Conservation (phyloP, 2,113 vertebrate species). For the Alligator mississippiensis region DNA sequence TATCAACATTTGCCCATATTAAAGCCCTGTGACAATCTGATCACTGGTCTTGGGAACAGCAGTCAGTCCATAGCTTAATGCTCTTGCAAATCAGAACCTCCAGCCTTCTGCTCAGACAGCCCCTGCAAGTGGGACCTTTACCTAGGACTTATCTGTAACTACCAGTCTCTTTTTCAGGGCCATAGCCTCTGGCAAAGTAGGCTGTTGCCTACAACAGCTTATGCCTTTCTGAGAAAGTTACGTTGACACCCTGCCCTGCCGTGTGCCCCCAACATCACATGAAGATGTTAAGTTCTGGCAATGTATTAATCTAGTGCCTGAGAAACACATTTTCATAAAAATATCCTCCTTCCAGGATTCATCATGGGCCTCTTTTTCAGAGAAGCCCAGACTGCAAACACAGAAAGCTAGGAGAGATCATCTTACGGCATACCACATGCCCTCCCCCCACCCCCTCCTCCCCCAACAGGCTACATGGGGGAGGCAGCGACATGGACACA, state of each 20-base stretch:
- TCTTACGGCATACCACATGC: background rate
- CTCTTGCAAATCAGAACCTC: background rate
- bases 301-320: background rate
- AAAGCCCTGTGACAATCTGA: background rate
- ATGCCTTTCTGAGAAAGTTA: no score
- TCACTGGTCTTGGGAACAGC: background rate
- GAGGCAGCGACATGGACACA: no score
- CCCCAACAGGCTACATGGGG: no score
- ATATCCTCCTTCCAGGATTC: background rate
- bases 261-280: no score
- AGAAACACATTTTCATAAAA: background rate
- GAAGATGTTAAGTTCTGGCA: background rate
- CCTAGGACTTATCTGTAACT: background rate
- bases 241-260: no score
- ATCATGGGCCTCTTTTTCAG: background rate
- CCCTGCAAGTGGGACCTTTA: background rate
- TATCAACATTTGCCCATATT: background rate
- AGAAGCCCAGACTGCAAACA: background rate
- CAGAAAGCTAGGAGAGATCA: background rate
- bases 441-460: no score
- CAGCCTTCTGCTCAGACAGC: background rate
- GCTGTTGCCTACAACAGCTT: no score
- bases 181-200: background rate
- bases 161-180: background rate
- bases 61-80: background rate